These are phyloP conservation scores for Calliopum simillimum DNA, from an alignment of 2,888 invertebrate genomes.

Conservation along the genomic window DNA sequence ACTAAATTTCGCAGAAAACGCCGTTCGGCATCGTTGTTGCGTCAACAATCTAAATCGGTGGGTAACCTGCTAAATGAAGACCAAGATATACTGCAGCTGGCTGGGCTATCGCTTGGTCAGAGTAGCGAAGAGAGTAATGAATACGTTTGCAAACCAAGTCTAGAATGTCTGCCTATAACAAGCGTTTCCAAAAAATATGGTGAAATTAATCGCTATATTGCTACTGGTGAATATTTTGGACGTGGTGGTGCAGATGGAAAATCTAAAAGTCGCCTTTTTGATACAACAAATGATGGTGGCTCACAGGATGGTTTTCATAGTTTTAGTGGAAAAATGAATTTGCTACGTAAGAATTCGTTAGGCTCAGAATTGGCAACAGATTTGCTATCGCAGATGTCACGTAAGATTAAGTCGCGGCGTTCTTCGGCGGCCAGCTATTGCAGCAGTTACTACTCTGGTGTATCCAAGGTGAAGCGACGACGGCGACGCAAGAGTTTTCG, in stretches of 20 bases:
- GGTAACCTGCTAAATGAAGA: constrained; percentile 63
- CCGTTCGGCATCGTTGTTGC: constrained; percentile 51
- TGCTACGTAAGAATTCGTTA: constrained; percentile 56
- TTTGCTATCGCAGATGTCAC: constrained; percentile 46
- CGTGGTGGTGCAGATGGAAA: constrained; percentile 38
- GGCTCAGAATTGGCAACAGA: constrained; percentile 49
- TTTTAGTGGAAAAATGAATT: constrained; percentile 50
- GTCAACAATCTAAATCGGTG: constrained; percentile 67
- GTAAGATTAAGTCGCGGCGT: constrained; percentile 64
- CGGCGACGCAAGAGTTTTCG: constrained; percentile 61
- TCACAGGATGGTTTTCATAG: constrained; percentile 48
- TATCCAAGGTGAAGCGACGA: constrained; percentile 60
- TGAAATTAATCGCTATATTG: constrained; percentile 67
- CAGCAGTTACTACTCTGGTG: constrained; percentile 64
- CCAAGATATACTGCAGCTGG: constrained; percentile 72
- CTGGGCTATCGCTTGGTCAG: constrained; percentile 72
- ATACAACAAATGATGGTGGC: constrained; percentile 20
- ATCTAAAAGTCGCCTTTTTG: constrained; percentile 30
- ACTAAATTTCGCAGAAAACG: constrained; percentile 63
- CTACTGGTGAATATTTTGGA: constrained; percentile 67
- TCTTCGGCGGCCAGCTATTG: constrained; percentile 66
- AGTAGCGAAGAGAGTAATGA: constrained; percentile 68
- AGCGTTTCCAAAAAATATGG: constrained; percentile 66
- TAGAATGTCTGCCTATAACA: constrained; percentile 59
- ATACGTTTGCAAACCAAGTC: constrained; percentile 62